Evolutionary conservation across 1,140 invertebrate genomes (phyloP).

Genomic region (Halotydeus destructor): DNA sequence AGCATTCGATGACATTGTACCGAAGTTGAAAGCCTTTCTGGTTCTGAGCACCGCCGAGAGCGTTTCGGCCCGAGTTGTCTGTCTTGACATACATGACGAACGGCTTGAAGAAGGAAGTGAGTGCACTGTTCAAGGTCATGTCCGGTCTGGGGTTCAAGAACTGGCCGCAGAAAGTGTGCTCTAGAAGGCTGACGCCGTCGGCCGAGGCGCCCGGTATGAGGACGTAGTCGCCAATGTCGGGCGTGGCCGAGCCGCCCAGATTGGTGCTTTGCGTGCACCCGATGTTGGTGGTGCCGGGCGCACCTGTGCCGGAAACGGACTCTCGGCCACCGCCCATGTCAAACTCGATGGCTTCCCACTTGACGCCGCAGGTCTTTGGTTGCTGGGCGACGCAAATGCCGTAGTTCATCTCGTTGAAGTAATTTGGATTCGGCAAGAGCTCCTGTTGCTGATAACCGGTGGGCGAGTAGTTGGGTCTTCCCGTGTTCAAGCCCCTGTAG

Average conservation of each 20-base stretch:
- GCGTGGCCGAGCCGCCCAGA: neutral
- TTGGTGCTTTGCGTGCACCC: slow-evolving; percentile 1
- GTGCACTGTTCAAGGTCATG: slow-evolving; percentile 8
- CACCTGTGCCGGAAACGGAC: neutral
- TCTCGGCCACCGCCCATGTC: slow-evolving; percentile 12
- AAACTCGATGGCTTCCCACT: slow-evolving; percentile 11
- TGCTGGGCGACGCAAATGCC: slow-evolving; percentile 34
- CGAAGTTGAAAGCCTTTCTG: slow-evolving; percentile 13
- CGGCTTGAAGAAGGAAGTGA: slow-evolving; percentile 8
- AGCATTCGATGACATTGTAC: slow-evolving; percentile 10
- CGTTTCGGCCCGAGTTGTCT: slow-evolving; percentile 1
- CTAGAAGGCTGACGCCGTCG: neutral
- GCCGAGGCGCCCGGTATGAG: slow-evolving; percentile 8
- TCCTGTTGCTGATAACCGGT: neutral
- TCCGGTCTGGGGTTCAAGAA: slow-evolving; percentile 2
- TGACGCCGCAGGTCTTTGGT: slow-evolving; percentile 11
- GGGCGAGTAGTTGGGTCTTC: neutral
- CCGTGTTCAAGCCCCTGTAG: slow-evolving; percentile 13
- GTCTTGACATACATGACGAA: slow-evolving; percentile 10
- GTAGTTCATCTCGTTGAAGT: slow-evolving; percentile 47
- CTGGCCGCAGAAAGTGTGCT: slow-evolving; percentile 15
- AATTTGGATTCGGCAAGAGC: slow-evolving; percentile 9
- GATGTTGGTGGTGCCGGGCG: neutral
- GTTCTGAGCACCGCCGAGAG: neutral
- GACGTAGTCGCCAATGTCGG: slow-evolving; percentile 11